Percentiles rank a stretch among this genome's conserved stretches.
These are phyloP conservation scores for Tadarida brasiliensis DNA, from an alignment of 2,797 vertebrate genomes.

Conservation along the genomic window DNA sequence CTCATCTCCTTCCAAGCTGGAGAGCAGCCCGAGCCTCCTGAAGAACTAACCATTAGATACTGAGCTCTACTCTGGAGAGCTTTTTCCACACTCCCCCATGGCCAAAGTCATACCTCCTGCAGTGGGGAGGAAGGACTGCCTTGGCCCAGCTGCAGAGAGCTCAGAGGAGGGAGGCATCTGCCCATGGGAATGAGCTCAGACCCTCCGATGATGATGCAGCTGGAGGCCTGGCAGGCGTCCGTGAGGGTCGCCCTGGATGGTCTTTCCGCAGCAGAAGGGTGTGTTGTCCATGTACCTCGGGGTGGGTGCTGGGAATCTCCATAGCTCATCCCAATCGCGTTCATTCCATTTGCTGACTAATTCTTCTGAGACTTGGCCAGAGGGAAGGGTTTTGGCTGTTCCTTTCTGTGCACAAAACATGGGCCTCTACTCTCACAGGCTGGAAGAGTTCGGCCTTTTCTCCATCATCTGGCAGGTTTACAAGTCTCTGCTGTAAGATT, in stretches of 20 bases:
- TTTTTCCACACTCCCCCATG: constrained; percentile 44
- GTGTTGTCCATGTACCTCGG: neutral
- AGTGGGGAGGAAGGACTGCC: constrained; percentile 63
- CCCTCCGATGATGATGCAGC: constrained; percentile 47
- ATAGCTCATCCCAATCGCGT: neutral
- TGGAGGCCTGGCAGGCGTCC: constrained; percentile 66
- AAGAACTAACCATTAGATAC: neutral
- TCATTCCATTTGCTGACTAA: constrained; percentile 49
- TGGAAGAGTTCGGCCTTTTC: neutral
- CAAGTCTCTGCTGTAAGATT: neutral
- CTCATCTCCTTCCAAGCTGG: neutral
- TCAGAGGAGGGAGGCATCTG: constrained; percentile 76
- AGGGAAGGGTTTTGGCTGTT: constrained; percentile 63
- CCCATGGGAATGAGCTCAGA: constrained; percentile 72
- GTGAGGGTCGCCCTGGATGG: constrained; percentile 32
- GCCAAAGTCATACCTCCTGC: constrained; percentile 58
- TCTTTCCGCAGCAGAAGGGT: constrained; percentile 40
- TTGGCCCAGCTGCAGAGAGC: constrained; percentile 71
- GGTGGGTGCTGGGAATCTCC: neutral
- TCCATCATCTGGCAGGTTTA: neutral
- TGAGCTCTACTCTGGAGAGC: neutral
- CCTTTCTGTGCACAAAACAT: constrained; percentile 33
- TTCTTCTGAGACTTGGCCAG: constrained; percentile 43
- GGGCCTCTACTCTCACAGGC: neutral
- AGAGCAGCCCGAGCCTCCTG: neutral